Conservation (phyloP, 2,113 vertebrate genomes). For the Erythrocercus mccallii region DNA sequence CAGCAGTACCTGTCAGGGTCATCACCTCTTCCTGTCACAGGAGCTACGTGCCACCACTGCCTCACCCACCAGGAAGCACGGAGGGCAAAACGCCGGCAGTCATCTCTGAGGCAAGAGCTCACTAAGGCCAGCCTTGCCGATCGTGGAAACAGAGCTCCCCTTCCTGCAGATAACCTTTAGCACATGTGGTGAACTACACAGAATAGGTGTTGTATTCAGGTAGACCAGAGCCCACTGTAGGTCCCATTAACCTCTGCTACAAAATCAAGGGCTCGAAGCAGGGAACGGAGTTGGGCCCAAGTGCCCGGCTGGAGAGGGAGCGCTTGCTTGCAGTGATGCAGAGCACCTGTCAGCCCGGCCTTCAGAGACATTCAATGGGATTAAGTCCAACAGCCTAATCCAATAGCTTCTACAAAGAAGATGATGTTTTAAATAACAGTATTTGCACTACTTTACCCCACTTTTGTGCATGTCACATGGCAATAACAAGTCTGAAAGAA, state of each 20-base stretch:
- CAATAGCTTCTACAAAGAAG: background rate
- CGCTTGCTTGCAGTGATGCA: fast-evolving
- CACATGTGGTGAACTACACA: fast-evolving
- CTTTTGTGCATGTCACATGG: background rate
- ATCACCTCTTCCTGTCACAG: background rate
- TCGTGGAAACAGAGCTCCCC: background rate
- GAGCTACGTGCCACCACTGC: background rate
- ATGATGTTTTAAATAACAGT: background rate
- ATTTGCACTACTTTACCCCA: background rate
- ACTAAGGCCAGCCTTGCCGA: background rate
- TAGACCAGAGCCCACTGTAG: background rate
- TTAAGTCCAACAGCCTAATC: slow-evolving; percentile 41
- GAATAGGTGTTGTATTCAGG: fast-evolving
- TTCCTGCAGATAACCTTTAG: background rate
- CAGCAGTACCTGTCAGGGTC: background rate
- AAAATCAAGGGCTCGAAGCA: background rate
- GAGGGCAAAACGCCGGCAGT: background rate
- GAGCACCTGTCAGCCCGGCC: background rate
- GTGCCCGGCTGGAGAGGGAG: background rate
- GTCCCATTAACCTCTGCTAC: background rate
- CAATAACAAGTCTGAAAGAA: background rate
- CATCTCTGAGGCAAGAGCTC: background rate
- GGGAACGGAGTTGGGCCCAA: background rate
- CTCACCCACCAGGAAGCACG: background rate
- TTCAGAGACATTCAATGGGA: background rate